Evolutionary conservation across 2,113 vertebrate genomes (phyloP), one percentile per base, ranked within the genome.

Genomic region (Leptodactylus fuscus): DNA sequence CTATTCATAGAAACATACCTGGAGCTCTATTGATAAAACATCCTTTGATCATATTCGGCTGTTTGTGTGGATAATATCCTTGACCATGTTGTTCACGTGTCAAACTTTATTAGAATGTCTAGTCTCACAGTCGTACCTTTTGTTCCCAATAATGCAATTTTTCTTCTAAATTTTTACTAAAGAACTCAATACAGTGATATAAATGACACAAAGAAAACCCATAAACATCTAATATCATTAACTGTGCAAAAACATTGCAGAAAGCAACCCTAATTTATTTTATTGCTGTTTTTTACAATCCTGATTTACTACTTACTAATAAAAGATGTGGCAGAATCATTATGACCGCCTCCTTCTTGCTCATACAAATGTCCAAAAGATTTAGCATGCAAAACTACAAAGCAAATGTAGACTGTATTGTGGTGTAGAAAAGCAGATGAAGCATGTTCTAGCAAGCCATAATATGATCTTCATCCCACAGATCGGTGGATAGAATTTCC

Each of bases 301-400:
- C n/a, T 83, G 69, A 83, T 83, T 83, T 83, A 74, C 70, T 60
- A 24, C 16, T 22, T 24, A 44, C 69, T 60, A 83, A 83, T 83
- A 83, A 55, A 83, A 75, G 73, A 60, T 78, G 70, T 60, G 70
- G 38, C n/a, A 83, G 73, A 75, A 83, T 75, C 70, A 62, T 74
- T 83, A 75, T 22, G 32, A 83, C 49, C 46, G 34, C 51, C 22
- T 74, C 34, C 58, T 83, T 74, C 32, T 32, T 60, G 51, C n/a
- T 53, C 58, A 55, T 70, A 74, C 70, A 36, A 46, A 41, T 60
- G 70, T 75, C 81, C 67, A 82, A 29, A 60, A 75, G 81, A 83
- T 75, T 83, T 83, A 83, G 75, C 81, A 83, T 53, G 15, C 22
- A 22, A 83, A 60, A 75, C 70, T 74, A 73, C 67, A 75, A 71